Evolutionary conservation across 2,113 vertebrate genomes (phyloP).

Genomic region (Hippocampus guttulatus): DNA sequence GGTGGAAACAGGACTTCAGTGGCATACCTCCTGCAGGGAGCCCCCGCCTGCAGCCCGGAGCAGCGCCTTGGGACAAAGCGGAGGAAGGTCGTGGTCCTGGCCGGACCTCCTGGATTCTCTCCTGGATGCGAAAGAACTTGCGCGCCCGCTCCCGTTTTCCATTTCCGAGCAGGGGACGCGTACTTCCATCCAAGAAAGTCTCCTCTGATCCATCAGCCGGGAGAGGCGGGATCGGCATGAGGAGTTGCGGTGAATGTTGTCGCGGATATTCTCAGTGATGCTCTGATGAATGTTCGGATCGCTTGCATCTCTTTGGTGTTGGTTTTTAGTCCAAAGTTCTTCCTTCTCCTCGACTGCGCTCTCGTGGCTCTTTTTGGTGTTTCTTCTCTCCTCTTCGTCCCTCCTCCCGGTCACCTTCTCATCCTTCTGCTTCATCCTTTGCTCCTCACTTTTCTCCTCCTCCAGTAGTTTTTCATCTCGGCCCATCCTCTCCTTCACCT

Average conservation of each 20-base stretch:
- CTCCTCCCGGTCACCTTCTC: background rate
- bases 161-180: constrained; percentile 80
- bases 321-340: background rate
- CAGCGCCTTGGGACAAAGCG: constrained; percentile 70
- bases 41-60: constrained; percentile 69
- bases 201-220: constrained; percentile 73
- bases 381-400: background rate
- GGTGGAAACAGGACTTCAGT: background rate
- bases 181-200: constrained; percentile 79
- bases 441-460: background rate
- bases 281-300: background rate
- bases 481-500: background rate
- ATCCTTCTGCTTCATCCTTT: background rate
- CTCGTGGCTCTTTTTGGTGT: background rate
- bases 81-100: constrained; percentile 52
- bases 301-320: too few species aligned
- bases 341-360: background rate
- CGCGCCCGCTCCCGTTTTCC: constrained; percentile 68
- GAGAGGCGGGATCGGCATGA: constrained; percentile 26
- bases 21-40: constrained; percentile 77
- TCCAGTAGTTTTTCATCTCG: background rate
- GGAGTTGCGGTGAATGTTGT: background rate
- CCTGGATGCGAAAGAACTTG: constrained; percentile 10
- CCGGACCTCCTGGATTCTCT: constrained; percentile 51
- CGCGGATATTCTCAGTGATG: background rate